Evolutionary conservation across 2,113 vertebrate genomes (phyloP).

Genomic region (Antechinus flavipes): DNA sequence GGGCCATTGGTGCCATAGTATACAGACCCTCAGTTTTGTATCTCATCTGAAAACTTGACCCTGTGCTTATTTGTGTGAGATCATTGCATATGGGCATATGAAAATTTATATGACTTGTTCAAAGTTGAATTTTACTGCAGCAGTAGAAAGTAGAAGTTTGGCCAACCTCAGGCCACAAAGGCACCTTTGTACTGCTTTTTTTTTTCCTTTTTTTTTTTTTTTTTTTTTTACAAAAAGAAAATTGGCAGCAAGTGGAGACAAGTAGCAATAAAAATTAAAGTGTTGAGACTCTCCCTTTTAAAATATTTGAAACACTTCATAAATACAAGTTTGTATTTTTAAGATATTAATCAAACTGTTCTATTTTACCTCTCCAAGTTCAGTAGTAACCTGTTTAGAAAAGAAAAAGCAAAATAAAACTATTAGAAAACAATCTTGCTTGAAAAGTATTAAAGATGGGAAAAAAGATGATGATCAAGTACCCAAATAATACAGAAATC

Average conservation of each 20-base stretch:
- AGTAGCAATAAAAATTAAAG: conserved; percentile 79
- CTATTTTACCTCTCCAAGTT: conserved; percentile 17
- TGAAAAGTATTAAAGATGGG: not conserved
- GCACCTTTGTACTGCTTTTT: conserved; percentile 66
- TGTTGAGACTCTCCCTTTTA: conserved; percentile 76
- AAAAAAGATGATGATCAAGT: not conserved
- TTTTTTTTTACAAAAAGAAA: not conserved
- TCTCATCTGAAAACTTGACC: conserved; percentile 63
- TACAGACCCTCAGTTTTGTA: conserved; percentile 60
- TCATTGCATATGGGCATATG: conserved; percentile 63
- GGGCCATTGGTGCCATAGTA: not conserved
- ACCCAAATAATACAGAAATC: not conserved
- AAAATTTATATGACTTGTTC: conserved; percentile 74
- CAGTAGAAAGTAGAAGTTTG: conserved; percentile 60
- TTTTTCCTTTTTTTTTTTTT: not conserved
- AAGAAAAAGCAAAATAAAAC: conserved; percentile 46
- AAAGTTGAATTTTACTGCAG: conserved; percentile 54
- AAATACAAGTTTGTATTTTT: conserved; percentile 75
- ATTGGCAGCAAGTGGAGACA: conserved; percentile 74
- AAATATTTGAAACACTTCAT: conserved; percentile 78
- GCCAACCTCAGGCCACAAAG: conserved; percentile 70
- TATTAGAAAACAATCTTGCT: conserved; percentile 39
- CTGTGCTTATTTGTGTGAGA: conserved; percentile 64
- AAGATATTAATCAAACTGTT: conserved; percentile 76
- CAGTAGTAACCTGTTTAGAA: conserved; percentile 52